phyloP scores from a whole-genome alignment of 35 echinoderm and acorn worm genomes.

The Apostichopus parvimensis region DNA sequence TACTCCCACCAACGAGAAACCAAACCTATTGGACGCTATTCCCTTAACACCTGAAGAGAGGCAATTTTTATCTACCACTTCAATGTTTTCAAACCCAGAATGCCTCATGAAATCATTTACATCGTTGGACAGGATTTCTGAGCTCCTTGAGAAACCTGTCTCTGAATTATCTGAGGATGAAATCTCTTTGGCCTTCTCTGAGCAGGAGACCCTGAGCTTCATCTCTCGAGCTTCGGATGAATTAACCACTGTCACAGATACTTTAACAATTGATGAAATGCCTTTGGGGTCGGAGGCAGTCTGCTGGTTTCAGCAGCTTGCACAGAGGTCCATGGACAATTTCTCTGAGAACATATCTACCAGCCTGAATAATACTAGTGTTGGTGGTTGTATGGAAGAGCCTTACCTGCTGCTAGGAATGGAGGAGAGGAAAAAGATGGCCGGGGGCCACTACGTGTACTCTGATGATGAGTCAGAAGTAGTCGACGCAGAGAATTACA shows the following conservation, averaged over 20 bases:
- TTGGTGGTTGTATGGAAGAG: conserved; percentile 78
- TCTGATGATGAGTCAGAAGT: conserved; percentile 98
- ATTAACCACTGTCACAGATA: conserved; percentile 71
- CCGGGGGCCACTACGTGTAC: conserved; percentile 86
- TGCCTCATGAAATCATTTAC: conserved; percentile 74
- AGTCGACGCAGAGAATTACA: conserved; percentile 53
- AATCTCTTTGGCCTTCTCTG: conserved; percentile 84
- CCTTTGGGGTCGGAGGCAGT: conserved; percentile 92
- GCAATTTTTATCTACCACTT: conserved; percentile 31
- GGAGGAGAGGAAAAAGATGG: conserved; percentile 77
- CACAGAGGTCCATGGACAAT: conserved; percentile 81
- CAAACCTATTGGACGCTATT: conserved; percentile 17
- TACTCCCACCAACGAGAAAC: conserved; percentile 35
- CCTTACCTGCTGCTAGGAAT: conserved; percentile 65
- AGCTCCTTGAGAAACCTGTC: conserved; percentile 85
- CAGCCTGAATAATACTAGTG: conserved; percentile 76
- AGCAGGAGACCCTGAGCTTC: conserved; percentile 87
- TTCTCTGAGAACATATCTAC: conserved; percentile 86
- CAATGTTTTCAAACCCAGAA: conserved; percentile 71
- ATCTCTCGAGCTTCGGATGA: conserved; percentile 85
- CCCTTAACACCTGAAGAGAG: conserved; percentile 42
- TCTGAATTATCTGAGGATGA: conserved; percentile 96
- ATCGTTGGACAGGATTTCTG: conserved; percentile 82
- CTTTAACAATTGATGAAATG: conserved; percentile 89
- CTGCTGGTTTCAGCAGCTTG: conserved; percentile 80